Conservation (phyloP, 2,113 vertebrate genomes). For the Stomatorhinus ivindoensis region DNA sequence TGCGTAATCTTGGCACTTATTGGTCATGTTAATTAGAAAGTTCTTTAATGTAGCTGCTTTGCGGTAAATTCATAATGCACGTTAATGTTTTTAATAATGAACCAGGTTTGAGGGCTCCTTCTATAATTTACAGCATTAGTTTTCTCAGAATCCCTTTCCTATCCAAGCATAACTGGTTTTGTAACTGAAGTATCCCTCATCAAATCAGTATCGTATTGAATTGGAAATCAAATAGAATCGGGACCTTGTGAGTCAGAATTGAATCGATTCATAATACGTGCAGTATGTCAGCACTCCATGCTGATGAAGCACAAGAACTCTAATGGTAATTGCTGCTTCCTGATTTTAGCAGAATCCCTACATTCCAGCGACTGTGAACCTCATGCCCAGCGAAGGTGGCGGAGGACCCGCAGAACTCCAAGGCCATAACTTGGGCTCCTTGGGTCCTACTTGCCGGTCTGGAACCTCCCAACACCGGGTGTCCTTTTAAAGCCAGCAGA, state of each 20-base stretch:
- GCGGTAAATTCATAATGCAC: neutral
- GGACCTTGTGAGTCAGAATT: neutral
- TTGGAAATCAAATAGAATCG: neutral
- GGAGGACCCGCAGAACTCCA: neutral
- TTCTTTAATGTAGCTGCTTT: neutral
- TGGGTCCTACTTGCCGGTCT: neutral
- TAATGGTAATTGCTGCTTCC: neutral
- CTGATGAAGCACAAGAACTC: neutral
- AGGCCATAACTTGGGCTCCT: neutral
- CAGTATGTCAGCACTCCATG: neutral
- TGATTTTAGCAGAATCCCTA: neutral
- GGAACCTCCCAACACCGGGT: neutral
- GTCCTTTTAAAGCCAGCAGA: neutral
- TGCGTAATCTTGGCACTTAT: neutral
- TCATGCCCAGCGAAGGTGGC: neutral
- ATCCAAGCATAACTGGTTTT: neutral
- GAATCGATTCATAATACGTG: neutral
- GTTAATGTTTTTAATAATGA: neutral
- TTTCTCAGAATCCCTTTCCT: neutral
- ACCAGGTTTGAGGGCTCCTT: neutral
- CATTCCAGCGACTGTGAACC: neutral
- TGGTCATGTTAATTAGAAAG: neutral
- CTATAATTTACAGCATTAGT: neutral
- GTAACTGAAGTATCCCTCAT: neutral
- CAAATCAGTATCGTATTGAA: neutral